phyloP scores from a whole-genome alignment of 2,113 vertebrate genomes.

The Zapus hudsonius region DNA sequence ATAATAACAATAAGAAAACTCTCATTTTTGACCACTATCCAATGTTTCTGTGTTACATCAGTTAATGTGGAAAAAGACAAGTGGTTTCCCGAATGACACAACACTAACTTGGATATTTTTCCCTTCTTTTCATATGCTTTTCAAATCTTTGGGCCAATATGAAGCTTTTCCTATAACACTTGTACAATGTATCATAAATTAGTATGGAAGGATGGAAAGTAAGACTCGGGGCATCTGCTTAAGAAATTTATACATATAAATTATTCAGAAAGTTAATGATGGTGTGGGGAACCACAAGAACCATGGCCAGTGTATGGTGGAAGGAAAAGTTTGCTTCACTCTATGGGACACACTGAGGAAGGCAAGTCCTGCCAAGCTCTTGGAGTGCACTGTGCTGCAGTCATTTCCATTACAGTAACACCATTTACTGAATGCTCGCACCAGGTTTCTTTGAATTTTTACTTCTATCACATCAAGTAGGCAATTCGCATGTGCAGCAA shows the following conservation, averaged over 20 bases:
- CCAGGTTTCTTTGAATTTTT: conserved; percentile 17
- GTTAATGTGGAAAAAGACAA: conserved; percentile 58
- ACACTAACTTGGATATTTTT: neutral
- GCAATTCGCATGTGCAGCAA: accelerated
- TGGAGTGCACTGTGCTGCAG: neutral
- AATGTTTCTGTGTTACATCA: conserved; percentile 58
- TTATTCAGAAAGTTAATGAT: conserved; percentile 64
- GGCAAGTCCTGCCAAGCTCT: neutral
- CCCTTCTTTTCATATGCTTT: conserved; percentile 22
- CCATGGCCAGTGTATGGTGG: neutral
- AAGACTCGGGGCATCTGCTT: conserved; percentile 52
- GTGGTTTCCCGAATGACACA: conserved; percentile 52
- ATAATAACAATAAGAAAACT: neutral
- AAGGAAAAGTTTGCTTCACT: conserved; percentile 51
- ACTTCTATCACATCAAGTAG: neutral
- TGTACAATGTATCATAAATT: conserved; percentile 71
- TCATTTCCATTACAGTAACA: neutral
- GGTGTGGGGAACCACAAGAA: neutral
- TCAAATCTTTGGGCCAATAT: conserved; percentile 47
- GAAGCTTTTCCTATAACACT: conserved; percentile 62
- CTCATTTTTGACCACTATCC: neutral
- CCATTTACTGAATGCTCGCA: neutral
- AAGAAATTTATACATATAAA: conserved; percentile 68
- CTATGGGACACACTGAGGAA: neutral
- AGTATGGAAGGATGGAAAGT: conserved; percentile 68